A percentile compares a stretch with the other conserved stretches of the same genome.
Evolutionary conservation across 2,888 invertebrate species (phyloP).

Genomic region (Caprella mutica): DNA sequence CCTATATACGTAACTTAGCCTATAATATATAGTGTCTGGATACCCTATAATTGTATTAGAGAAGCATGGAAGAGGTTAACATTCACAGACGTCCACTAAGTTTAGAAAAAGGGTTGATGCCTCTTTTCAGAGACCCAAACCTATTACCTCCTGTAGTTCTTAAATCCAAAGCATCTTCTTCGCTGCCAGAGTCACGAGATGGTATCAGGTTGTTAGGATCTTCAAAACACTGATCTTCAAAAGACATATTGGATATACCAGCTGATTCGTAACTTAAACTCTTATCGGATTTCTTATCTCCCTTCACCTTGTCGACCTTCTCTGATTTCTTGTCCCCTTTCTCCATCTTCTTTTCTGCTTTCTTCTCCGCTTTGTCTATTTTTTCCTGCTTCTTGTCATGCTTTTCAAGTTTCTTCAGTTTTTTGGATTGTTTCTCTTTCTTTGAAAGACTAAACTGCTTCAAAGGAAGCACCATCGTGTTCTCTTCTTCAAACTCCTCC

Average conservation of each 20-base stretch:
- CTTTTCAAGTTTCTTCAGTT: constrained; percentile 26
- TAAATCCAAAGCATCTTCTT: constrained; percentile 29
- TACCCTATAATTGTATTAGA: too few relatives aligned
- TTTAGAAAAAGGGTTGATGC: constrained; percentile 33
- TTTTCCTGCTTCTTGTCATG: constrained; percentile 24
- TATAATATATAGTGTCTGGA: too few relatives aligned
- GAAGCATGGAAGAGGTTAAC: too few relatives aligned
- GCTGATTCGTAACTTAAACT: constrained; percentile 16
- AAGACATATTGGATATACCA: constrained; percentile 34
- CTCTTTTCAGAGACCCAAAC: constrained; percentile 31
- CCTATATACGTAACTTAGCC: too few relatives aligned
- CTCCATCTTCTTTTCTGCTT: constrained; percentile 13
- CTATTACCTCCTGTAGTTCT: constrained; percentile 28
- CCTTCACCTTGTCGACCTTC: constrained; percentile 7
- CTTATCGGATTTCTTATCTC: constrained; percentile 9
- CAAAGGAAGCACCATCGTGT: constrained; percentile 29
- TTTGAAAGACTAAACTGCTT: constrained; percentile 29
- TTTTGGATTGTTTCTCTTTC: constrained; percentile 26
- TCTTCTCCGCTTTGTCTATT: constrained; percentile 24
- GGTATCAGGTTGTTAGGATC: too few relatives aligned
- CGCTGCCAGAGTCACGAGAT: constrained; percentile 17
- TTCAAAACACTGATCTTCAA: constrained; percentile 30
- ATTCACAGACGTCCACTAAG: too few relatives aligned
- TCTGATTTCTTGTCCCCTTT: constrained; percentile 10
- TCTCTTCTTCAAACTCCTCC: constrained; percentile 34